Conservation (phyloP, 2,797 vertebrate genomes). For the Hybognathus amarus region DNA sequence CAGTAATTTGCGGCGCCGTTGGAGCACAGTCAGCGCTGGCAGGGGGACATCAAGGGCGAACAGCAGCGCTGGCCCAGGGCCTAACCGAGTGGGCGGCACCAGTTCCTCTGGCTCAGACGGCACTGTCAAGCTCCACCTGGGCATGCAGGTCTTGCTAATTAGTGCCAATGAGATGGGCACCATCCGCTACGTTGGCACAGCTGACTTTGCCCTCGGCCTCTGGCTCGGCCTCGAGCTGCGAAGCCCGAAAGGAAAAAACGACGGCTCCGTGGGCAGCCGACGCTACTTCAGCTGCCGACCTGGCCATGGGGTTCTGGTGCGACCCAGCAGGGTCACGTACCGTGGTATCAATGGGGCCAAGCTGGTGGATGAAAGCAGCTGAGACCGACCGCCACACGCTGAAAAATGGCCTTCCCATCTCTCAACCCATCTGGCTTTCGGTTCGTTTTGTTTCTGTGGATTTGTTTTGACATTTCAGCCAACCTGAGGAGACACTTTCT, state of each 20-base stretch:
- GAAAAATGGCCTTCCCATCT: background rate
- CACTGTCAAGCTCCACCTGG: conserved; percentile 83
- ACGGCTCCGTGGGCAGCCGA: conserved; percentile 87
- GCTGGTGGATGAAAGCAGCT: conserved; percentile 84
- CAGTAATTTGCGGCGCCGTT: conserved; percentile 80
- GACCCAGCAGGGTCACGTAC: conserved; percentile 92
- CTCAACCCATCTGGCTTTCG: conserved; percentile 26
- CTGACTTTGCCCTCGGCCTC: conserved; percentile 88
- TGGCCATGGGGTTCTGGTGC: conserved; percentile 88
- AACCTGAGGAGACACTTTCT: background rate
- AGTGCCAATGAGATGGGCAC: conserved; percentile 93
- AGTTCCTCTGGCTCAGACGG: conserved; percentile 61
- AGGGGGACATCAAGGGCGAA: conserved; percentile 12
- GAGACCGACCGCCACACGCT: conserved; percentile 52
- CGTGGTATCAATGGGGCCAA: conserved; percentile 90
- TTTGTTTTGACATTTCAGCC: conserved; percentile 36
- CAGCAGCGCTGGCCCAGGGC: conserved; percentile 6
- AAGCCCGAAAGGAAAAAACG: conserved; percentile 88
- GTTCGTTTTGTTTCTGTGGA: conserved; percentile 18
- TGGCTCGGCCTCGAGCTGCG: conserved; percentile 96
- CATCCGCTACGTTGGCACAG: conserved; percentile 89
- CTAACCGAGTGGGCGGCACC: conserved; percentile 50
- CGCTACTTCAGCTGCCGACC: conserved; percentile 91
- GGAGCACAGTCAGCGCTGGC: conserved; percentile 76
- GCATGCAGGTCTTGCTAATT: conserved; percentile 91